Percentiles rank a stretch among this genome's conserved stretches.
Evolutionary conservation across 1,140 invertebrate species (phyloP).

Genomic region (Hylaeus volcanicus): DNA sequence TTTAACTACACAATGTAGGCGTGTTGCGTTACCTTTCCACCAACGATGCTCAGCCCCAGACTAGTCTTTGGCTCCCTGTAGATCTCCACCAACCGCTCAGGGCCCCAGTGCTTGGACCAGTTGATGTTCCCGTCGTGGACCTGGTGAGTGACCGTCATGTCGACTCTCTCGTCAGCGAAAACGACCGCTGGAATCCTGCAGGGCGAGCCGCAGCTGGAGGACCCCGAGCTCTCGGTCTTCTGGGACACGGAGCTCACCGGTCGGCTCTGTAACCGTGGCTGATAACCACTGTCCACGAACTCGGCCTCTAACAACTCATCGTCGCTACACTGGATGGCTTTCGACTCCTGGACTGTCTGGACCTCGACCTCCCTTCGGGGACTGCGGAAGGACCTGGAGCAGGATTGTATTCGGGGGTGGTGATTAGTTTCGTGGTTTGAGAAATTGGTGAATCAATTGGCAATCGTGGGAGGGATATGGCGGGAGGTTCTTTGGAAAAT

Average conservation of each 20-base stretch:
- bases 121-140: conserved; percentile 78
- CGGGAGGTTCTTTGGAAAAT: too few relatives aligned
- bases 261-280: neutral
- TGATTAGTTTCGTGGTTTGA: too few relatives aligned
- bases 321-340: conserved; percentile 70
- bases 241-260: conserved; percentile 10
- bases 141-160: conserved; percentile 80
- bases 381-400: conserved; percentile 22
- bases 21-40: conserved; percentile 86
- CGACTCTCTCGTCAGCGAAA: conserved; percentile 61
- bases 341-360: conserved; percentile 74
- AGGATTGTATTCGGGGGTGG: neutral
- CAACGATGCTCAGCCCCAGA: conserved; percentile 98
- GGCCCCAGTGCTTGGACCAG: conserved; percentile 93
- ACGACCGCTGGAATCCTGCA: conserved; percentile 56
- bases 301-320: conserved; percentile 53
- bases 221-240: conserved; percentile 49
- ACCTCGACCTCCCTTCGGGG: conserved; percentile 69
- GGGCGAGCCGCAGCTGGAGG: conserved; percentile 45
- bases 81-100: conserved; percentile 88
- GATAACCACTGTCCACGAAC: neutral
- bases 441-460: too few relatives aligned
- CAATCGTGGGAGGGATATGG: too few relatives aligned
- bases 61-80: conserved; percentile 87
- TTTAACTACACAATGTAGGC: conserved; percentile 18